Percentiles rank a stretch among this genome's conserved stretches.
Conservation (phyloP, 2,888 invertebrate genomes). For the Pristionchus mayeri region DNA sequence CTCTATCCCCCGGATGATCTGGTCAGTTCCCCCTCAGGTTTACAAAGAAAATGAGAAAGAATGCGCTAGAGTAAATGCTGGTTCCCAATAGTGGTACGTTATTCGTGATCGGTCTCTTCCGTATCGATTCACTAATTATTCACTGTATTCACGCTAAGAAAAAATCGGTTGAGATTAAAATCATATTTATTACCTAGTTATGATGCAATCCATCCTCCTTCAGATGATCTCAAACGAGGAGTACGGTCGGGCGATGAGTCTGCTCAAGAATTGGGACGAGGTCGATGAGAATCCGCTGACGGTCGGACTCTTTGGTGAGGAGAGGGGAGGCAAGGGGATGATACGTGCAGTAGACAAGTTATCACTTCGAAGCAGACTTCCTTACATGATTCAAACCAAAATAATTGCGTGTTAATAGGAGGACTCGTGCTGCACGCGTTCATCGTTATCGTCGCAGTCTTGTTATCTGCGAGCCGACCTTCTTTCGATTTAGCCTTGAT, state of each 20-base stretch:
- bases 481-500: neutral
- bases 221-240: conserved; percentile 65
- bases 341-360: neutral
- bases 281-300: conserved; percentile 64
- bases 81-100: neutral
- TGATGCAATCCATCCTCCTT: neutral
- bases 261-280: conserved; percentile 66
- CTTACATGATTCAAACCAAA: too few relatives aligned
- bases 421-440: neutral
- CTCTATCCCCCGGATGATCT: conserved; percentile 79
- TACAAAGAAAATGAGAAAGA: too few relatives aligned
- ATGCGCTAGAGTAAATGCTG: too few relatives aligned
- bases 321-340: neutral
- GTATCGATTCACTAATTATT: neutral
- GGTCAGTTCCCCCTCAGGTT: too few relatives aligned
- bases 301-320: conserved; percentile 55
- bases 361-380: too few relatives aligned
- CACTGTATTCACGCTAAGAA: too few relatives aligned
- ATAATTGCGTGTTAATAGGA: neutral
- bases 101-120: neutral
- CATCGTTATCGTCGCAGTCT: neutral
- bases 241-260: conserved; percentile 66
- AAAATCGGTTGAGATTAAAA: too few relatives aligned
- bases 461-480: neutral
- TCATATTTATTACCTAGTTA: too few relatives aligned